Evolutionary conservation across 2,888 invertebrate species (phyloP).

Genomic region (Cordilura impudica): DNA sequence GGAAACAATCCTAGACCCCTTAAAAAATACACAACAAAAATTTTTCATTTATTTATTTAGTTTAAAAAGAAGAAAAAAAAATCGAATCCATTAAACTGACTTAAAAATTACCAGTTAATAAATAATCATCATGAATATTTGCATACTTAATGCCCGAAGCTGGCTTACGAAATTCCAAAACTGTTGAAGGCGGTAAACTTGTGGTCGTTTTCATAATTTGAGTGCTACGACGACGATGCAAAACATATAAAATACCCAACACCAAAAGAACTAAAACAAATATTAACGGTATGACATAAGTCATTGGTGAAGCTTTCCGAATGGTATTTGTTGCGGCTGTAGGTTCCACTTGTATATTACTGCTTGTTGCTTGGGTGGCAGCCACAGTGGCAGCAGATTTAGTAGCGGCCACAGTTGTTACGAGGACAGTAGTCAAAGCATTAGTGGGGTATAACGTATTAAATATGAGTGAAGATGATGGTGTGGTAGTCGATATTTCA

Average conservation of each 20-base stretch:
- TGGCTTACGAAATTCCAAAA: constrained; percentile 54
- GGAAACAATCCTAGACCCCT: too few relatives aligned
- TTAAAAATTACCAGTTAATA: constrained; percentile 56
- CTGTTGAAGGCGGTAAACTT: constrained; percentile 6
- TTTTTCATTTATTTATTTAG: too few relatives aligned
- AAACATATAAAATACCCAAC: constrained; percentile 22
- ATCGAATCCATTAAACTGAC: neutral
- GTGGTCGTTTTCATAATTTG: constrained; percentile 3
- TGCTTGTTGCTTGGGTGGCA: neutral
- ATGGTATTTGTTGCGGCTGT: neutral
- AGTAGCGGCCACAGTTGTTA: neutral
- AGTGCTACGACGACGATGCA: constrained; percentile 40
- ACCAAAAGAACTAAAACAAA: constrained; percentile 43
- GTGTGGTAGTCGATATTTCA: neutral
- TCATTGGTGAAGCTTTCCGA: constrained; percentile 42
- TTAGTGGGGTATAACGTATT: too few relatives aligned
- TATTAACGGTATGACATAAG: constrained; percentile 46
- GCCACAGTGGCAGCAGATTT: neutral
- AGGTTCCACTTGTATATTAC: constrained; percentile 31
- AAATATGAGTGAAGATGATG: constrained; percentile 22
- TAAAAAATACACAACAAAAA: too few relatives aligned
- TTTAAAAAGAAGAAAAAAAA: too few relatives aligned
- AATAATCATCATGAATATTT: constrained; percentile 54
- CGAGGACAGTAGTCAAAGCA: neutral
- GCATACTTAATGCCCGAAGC: constrained; percentile 57